Evolutionary conservation across 2,113 vertebrate genomes (phyloP), one percentile per base, ranked within the genome.

Genomic region (Columbina picui): DNA sequence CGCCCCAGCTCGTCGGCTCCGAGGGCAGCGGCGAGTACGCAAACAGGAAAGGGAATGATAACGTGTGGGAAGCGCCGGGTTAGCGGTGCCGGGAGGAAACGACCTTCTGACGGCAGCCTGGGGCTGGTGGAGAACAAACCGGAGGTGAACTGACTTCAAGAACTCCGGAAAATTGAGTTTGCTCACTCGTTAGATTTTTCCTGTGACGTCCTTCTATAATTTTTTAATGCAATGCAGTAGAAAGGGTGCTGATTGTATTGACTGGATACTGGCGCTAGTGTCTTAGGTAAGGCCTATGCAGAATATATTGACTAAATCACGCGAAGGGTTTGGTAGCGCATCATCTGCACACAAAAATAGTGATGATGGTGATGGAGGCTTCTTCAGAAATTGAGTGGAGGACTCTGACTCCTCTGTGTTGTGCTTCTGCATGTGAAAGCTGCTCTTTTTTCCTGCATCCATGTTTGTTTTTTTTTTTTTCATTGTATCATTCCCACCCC

Each of bases 41-140:
- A 96, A 94, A 87, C 89, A 96, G 91, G 95, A 96, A 97, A 32
- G 20, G 57, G 78, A 79, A 45, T 76, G 90, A 93, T 71, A 75
- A 93, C 89, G 65, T 89, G 69, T 71, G 61, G 61, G 84, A 95
- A 94, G 70, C 7, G 15, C 84, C 76, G 70, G 82, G 49, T 82
- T 89, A 53, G 74, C 78, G 41, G 3, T 36, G 61, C 70, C 70
- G 80, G 55, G 39, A 94, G 91, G 93, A 93, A 96, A 59, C 4
- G 2, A 15, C 65, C 76, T 60, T 75, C 64, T 89, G 77, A 78
- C 0, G 0, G 25, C 50, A 86, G 59, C 34, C 20, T 89, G 79
- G 70, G 39, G 32, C 67, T 84, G 68, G 4, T 61, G n/a, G 36
- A 63, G 84, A 92, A 81, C 38, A 77, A 89, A 43, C 78, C 1